phyloP scores from a whole-genome alignment of 2,797 vertebrate species.

The Macropodus opercularis region DNA sequence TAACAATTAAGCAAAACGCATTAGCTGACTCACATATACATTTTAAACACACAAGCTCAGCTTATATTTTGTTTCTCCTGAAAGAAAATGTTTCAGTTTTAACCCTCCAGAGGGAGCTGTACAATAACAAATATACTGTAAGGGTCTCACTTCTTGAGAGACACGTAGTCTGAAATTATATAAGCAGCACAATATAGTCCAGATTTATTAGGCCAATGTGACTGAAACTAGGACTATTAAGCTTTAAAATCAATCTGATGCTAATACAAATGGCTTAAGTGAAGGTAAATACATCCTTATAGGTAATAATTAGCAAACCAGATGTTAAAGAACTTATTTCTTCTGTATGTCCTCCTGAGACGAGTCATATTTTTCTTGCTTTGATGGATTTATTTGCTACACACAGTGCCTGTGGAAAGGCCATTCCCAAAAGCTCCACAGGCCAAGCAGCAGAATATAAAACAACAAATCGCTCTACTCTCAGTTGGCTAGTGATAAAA shows the following conservation, averaged over 20 bases:
- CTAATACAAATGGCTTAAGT: not conserved
- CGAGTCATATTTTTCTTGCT: not conserved
- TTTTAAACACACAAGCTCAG: too few relatives aligned
- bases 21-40: too few relatives aligned
- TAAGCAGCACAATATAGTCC: not conserved
- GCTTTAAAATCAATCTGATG: not conserved
- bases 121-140: slow-evolving; percentile 26
- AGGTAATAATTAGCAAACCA: not conserved
- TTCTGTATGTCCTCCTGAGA: not conserved
- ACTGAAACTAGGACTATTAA: not conserved
- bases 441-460: slow-evolving; percentile 31
- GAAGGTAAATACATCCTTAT: not conserved
- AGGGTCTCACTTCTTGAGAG: not conserved
- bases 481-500: slow-evolving; percentile 41
- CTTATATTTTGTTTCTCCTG: too few relatives aligned
- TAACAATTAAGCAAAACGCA: too few relatives aligned
- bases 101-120: slow-evolving; percentile 70
- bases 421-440: slow-evolving; percentile 15
- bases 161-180: not conserved
- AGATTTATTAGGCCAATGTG: not conserved
- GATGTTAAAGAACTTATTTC: slow-evolving; percentile 1
- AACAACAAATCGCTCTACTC: slow-evolving; percentile 41
- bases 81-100: too few relatives aligned
- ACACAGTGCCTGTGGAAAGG: slow-evolving; percentile 14
- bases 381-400: not conserved